A percentile compares a stretch with the other conserved stretches of the same genome.
These are phyloP conservation scores for Takifugu bimaculatus DNA, from an alignment of 2,113 vertebrate species.

Conservation along the genomic window DNA sequence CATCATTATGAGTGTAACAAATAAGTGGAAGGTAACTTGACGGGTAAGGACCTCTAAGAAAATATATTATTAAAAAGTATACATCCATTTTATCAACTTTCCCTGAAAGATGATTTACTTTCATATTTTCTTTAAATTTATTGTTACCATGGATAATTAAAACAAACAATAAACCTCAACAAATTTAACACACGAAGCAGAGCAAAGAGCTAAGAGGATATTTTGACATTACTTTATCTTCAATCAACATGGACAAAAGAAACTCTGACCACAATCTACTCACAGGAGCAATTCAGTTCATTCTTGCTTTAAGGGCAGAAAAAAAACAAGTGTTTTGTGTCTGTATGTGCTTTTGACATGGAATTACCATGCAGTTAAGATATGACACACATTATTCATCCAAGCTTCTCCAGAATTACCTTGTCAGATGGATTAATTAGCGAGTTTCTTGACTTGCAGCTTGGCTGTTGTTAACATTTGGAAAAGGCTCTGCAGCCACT, in stretches of 20 bases:
- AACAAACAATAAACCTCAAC: conserved; percentile 61
- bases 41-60: too few species aligned
- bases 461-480: conserved; percentile 57
- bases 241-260: conserved; percentile 53
- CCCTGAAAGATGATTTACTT: conserved; percentile 33
- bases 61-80: not conserved
- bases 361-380: conserved; percentile 73
- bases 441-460: conserved; percentile 47
- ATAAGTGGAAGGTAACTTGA: too few species aligned
- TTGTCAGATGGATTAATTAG: conserved; percentile 68
- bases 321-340: conserved; percentile 39
- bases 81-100: not conserved
- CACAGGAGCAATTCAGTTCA: conserved; percentile 38
- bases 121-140: conserved; percentile 33
- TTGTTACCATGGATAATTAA: conserved; percentile 58
- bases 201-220: conserved; percentile 40
- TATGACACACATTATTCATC: conserved; percentile 72
- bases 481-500: conserved; percentile 50
- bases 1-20: too few species aligned
- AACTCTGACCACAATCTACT: conserved; percentile 64
- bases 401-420: conserved; percentile 52
- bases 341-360: conserved; percentile 51
- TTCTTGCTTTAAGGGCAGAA: conserved; percentile 52
- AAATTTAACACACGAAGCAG: conserved; percentile 50
- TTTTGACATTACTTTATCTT: conserved; percentile 55